Percentiles rank a stretch among this genome's conserved stretches.
These are phyloP conservation scores for Hymenopus coronatus DNA, from an alignment of 2,888 invertebrate species.

Conservation along the genomic window DNA sequence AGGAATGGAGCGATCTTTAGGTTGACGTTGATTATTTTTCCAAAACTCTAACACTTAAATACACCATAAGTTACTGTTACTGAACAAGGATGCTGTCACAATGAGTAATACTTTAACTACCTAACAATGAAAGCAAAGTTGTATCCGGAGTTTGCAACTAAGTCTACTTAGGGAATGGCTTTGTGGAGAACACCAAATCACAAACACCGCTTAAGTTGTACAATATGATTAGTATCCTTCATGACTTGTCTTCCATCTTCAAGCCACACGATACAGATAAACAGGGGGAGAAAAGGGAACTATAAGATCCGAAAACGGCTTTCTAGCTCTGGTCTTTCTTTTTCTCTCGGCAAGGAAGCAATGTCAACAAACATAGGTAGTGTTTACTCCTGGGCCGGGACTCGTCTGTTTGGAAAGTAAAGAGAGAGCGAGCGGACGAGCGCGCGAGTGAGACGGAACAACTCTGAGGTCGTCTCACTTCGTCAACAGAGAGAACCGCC, in stretches of 20 bases:
- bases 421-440: background rate
- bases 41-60: background rate
- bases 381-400: background rate
- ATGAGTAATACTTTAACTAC: background rate
- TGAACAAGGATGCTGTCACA: background rate
- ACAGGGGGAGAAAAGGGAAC: background rate
- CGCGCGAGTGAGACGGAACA: background rate
- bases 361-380: background rate
- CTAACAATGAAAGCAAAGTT: background rate
- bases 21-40: background rate
- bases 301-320: background rate
- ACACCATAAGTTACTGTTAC: background rate
- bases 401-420: background rate
- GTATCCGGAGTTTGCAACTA: background rate
- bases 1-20: background rate
- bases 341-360: background rate
- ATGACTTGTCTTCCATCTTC: background rate
- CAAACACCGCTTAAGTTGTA: background rate
- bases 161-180: background rate
- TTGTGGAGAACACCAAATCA: background rate
- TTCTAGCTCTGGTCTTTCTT: background rate
- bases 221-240: background rate
- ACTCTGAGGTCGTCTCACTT: background rate
- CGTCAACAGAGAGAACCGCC: background rate
- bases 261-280: background rate